Conservation (phyloP, 1,140 invertebrate species). For the Mizuhopecten yessoensis region DNA sequence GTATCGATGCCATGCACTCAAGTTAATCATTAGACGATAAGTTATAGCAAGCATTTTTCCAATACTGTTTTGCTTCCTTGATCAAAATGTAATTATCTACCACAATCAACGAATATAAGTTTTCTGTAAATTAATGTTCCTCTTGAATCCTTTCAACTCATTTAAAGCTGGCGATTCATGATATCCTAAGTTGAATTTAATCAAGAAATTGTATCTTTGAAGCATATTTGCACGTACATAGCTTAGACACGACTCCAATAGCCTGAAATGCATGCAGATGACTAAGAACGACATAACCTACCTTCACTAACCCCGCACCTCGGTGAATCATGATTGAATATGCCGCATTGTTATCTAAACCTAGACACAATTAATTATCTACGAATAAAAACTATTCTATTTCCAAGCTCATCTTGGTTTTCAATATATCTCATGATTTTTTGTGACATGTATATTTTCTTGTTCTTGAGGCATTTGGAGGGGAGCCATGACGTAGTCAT, state of each 20-base stretch:
- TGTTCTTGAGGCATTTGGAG: background rate
- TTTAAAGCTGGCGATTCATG: background rate
- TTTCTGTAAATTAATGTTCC: background rate
- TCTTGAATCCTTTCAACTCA: background rate
- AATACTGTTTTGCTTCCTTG: background rate
- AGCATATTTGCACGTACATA: background rate
- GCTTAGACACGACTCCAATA: too few species aligned
- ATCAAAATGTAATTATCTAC: background rate
- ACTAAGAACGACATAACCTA: background rate
- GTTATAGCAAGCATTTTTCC: background rate
- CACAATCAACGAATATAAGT: background rate
- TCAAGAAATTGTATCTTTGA: background rate
- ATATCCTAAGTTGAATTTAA: background rate
- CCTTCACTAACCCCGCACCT: background rate
- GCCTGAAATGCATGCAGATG: background rate
- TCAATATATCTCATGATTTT: background rate
- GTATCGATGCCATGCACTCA: background rate
- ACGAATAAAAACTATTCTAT: background rate
- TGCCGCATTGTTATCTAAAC: background rate
- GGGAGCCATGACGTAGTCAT: background rate
- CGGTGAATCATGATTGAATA: background rate
- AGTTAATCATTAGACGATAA: background rate
- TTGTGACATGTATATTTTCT: background rate
- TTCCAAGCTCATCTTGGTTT: background rate
- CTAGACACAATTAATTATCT: background rate